These are phyloP conservation scores for Crypturellus tataupa DNA, from an alignment of 2,797 vertebrate species.

Conservation along the genomic window DNA sequence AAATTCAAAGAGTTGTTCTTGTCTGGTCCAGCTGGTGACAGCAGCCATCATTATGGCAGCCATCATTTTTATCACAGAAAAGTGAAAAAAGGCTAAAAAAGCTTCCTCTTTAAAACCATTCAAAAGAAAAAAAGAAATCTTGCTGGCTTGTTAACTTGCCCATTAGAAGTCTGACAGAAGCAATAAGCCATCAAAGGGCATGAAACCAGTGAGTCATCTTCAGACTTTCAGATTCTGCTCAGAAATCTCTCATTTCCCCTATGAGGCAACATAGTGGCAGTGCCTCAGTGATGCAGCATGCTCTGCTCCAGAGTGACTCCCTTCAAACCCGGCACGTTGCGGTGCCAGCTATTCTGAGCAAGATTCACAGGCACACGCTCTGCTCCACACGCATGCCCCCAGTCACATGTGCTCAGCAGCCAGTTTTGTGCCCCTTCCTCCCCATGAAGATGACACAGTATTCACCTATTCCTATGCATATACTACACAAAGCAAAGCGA, in stretches of 20 bases:
- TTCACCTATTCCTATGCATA: neutral
- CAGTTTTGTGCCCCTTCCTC: neutral
- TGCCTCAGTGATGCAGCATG: neutral
- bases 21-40: neutral
- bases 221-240: neutral
- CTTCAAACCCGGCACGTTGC: neutral
- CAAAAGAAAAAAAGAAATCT: neutral
- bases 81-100: neutral
- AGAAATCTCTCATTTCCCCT: neutral
- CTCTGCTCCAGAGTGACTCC: neutral
- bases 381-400: neutral
- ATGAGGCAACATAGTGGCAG: fast-evolving
- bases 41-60: neutral
- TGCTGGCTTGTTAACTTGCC: neutral
- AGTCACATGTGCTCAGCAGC: neutral
- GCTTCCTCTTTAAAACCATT: conserved; percentile 11
- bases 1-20: conserved; percentile 14
- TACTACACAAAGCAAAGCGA: neutral
- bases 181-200: conserved; percentile 9
- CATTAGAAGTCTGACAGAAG: conserved; percentile 29
- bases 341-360: neutral
- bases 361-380: neutral
- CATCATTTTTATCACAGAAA: neutral
- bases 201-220: conserved; percentile 33
- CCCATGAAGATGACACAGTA: neutral